Evolutionary conservation across 1,140 invertebrate genomes (phyloP).

Genomic region (Lepidurus apus): DNA sequence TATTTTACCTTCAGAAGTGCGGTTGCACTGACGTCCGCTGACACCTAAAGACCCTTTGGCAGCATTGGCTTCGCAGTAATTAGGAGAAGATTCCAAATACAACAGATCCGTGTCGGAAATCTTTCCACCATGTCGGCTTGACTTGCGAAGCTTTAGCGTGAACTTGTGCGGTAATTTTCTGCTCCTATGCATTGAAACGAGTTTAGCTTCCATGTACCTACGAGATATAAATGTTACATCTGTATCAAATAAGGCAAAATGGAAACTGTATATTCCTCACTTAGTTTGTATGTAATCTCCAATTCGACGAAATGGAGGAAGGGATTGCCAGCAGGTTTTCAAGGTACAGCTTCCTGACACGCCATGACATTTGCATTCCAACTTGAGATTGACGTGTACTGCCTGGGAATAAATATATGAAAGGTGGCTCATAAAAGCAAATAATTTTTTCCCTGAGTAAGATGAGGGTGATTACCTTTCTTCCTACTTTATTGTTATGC

Average conservation of each 20-base stretch:
- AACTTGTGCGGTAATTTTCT: constrained; percentile 24
- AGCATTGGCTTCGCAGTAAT: constrained; percentile 80
- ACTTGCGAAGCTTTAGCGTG: constrained; percentile 34
- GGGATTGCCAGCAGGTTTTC: constrained; percentile 86
- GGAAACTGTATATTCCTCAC: not conserved
- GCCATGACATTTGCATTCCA: constrained; percentile 93
- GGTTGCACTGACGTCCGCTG: constrained; percentile 74
- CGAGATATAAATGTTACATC: not conserved
- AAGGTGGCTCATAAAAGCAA: constrained; percentile 16
- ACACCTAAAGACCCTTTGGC: constrained; percentile 75
- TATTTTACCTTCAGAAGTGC: constrained; percentile 63
- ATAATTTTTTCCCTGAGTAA: constrained; percentile 14
- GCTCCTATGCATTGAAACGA: not conserved
- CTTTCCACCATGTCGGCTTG: constrained; percentile 43
- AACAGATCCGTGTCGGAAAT: constrained; percentile 78
- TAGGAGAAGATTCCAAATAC: constrained; percentile 80
- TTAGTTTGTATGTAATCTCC: constrained; percentile 69
- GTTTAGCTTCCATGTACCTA: constrained; percentile 28
- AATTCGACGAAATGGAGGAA: constrained; percentile 76
- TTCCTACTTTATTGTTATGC: constrained; percentile 90
- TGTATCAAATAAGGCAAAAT: constrained; percentile 23
- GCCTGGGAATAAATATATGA: constrained; percentile 56
- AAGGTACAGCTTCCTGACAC: constrained; percentile 91
- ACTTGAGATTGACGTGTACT: constrained; percentile 70
- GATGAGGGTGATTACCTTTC: constrained; percentile 63